Conservation (phyloP, 1,140 invertebrate species). For the Chrysomallon squamiferum region DNA sequence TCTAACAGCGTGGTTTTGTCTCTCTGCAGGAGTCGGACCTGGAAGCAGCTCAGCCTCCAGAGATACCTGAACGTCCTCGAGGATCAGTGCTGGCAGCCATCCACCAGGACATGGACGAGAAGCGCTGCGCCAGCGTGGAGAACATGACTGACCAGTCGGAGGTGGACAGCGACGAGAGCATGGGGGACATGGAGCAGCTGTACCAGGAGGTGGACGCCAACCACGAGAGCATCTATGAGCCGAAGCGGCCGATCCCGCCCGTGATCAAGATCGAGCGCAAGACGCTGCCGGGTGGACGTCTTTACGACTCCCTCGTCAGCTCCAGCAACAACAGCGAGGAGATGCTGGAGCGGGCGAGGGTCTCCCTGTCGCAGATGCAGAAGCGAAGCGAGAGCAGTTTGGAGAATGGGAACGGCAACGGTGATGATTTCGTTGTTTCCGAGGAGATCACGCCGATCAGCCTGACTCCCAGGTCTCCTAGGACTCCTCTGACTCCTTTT, state of each 20-base stretch:
- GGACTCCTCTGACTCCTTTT: conserved; percentile 41
- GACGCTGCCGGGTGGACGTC: conserved; percentile 44
- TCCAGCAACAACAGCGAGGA: conserved; percentile 53
- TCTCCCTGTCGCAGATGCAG: conserved; percentile 13
- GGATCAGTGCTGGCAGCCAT: conserved; percentile 1
- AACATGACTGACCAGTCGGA: conserved; percentile 21
- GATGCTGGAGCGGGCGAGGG: conserved; percentile 26
- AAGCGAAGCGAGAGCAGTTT: conserved; percentile 5
- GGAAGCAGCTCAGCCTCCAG: background rate
- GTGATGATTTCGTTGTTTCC: conserved; percentile 15
- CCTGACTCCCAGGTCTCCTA: conserved; percentile 52
- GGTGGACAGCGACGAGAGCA: conserved; percentile 41
- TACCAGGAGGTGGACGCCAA: conserved; percentile 54
- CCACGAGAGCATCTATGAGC: conserved; percentile 55
- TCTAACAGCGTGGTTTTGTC: too few relatives aligned
- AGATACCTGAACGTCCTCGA: conserved; percentile 5
- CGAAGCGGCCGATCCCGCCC: conserved; percentile 47
- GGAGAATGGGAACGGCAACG: conserved; percentile 5
- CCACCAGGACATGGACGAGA: conserved; percentile 5
- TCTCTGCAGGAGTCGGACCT: background rate
- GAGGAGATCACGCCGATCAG: conserved; percentile 27
- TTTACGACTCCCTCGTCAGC: conserved; percentile 48
- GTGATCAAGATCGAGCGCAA: conserved; percentile 60
- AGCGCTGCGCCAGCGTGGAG: conserved; percentile 9
- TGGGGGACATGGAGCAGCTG: conserved; percentile 43